These are phyloP conservation scores for Myoxocephalus aenaeus DNA, from an alignment of 2,797 vertebrate species.

Conservation along the genomic window DNA sequence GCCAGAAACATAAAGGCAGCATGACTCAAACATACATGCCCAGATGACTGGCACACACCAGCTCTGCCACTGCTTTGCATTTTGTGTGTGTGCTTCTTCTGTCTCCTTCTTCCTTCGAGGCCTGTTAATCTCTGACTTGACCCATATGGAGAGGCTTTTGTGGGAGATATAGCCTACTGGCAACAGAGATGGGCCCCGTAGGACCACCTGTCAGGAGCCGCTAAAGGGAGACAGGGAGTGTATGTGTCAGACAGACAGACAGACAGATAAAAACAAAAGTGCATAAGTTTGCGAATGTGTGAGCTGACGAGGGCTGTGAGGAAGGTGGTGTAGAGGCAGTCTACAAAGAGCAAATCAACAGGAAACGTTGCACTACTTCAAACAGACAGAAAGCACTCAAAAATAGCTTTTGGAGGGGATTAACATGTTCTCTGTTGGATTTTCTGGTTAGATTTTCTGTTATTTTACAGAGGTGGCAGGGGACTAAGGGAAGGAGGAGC, in stretches of 20 bases:
- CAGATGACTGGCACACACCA: constrained; percentile 21
- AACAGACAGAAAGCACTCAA: constrained; percentile 29
- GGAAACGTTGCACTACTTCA: constrained; percentile 17
- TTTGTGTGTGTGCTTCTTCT: constrained; percentile 8
- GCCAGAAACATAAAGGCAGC: background rate
- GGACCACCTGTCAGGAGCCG: constrained; percentile 75
- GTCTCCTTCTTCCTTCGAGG: constrained; percentile 53
- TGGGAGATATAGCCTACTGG: constrained; percentile 70
- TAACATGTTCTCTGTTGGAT: constrained; percentile 28
- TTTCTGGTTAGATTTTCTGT: constrained; percentile 41
- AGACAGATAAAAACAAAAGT: constrained; percentile 48
- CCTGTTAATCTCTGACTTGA: constrained; percentile 69
- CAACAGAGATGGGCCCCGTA: constrained; percentile 67
- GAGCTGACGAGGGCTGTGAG: constrained; percentile 23
- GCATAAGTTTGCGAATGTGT: constrained; percentile 46
- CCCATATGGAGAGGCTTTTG: constrained; percentile 75
- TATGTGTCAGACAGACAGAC: constrained; percentile 7
- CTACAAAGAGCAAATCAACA: constrained; percentile 33
- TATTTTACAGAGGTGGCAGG: constrained; percentile 30
- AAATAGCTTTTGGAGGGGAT: constrained; percentile 32
- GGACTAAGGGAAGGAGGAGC: constrained; percentile 7
- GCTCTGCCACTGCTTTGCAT: constrained; percentile 25
- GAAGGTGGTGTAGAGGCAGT: constrained; percentile 23
- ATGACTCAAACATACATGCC: constrained; percentile 3
- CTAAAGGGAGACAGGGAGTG: constrained; percentile 51